Percentiles rank a stretch among this genome's conserved stretches.
Evolutionary conservation across 2,113 vertebrate species (phyloP).

Genomic region (Lycaon pictus): DNA sequence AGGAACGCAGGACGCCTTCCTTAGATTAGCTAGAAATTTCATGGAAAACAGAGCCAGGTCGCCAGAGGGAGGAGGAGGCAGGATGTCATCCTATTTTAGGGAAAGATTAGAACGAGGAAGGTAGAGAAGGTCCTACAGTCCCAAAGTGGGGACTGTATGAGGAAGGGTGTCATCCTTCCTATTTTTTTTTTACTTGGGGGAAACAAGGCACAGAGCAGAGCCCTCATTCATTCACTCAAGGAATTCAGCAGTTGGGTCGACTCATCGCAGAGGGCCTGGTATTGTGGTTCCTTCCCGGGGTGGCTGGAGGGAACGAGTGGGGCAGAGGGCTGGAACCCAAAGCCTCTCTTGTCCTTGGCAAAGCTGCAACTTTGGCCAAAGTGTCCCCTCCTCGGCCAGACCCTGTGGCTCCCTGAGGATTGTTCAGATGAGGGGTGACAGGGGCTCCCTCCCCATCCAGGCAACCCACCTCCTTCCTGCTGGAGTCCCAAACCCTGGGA

Average conservation of each 20-base stretch:
- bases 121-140: neutral
- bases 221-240: accelerated
- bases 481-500: neutral
- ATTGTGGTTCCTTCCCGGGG: neutral
- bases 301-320: neutral
- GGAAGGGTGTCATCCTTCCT: accelerated
- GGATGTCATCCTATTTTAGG: neutral
- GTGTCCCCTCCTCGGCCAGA: neutral
- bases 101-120: neutral
- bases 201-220: too few species aligned
- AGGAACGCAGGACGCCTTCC: accelerated
- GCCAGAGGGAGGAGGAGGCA: neutral
- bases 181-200: neutral
- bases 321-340: neutral
- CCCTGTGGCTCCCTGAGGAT: neutral
- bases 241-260: neutral
- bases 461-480: neutral
- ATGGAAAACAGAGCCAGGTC: neutral
- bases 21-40: too few species aligned
- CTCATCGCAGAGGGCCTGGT: accelerated
- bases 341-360: neutral
- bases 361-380: neutral
- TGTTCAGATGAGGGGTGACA: neutral
- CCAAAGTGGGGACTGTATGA: accelerated
- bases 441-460: neutral